Percentiles rank a stretch among this genome's conserved stretches.
Conservation (phyloP, 2,113 vertebrate genomes). For the Gila orcuttii region DNA sequence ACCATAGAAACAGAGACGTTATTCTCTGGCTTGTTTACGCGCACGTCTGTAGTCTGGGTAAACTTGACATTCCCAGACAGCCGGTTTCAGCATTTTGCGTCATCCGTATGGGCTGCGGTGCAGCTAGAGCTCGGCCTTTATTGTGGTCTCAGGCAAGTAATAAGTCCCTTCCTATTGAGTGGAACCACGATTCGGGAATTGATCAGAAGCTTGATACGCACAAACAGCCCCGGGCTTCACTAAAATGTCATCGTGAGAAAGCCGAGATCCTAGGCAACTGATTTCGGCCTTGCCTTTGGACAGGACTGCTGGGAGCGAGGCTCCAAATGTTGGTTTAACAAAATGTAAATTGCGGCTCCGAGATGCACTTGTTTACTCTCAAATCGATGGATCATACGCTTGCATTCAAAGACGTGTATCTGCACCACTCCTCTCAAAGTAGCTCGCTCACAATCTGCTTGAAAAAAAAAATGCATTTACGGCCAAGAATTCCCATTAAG, state of each 20-base stretch:
- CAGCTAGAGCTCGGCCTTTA: slow-evolving; percentile 39
- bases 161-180: slow-evolving; percentile 44
- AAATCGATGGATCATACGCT: background rate
- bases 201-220: slow-evolving; percentile 57
- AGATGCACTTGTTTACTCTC: background rate
- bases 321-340: slow-evolving; percentile 23
- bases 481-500: slow-evolving; percentile 58
- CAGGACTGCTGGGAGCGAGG: background rate
- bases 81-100: slow-evolving; percentile 53
- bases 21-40: slow-evolving; percentile 42
- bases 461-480: slow-evolving; percentile 37
- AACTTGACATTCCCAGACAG: slow-evolving; percentile 29
- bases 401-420: background rate
- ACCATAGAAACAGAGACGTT: slow-evolving; percentile 36
- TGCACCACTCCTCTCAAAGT: background rate
- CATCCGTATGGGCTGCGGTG: slow-evolving; percentile 41
- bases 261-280: slow-evolving; percentile 8
- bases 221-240: slow-evolving; percentile 33
- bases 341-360: background rate
- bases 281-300: background rate
- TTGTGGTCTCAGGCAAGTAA: slow-evolving; percentile 42
- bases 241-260: slow-evolving; percentile 55
- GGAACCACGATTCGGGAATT: slow-evolving; percentile 43
- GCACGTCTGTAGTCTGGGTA: slow-evolving; percentile 21
- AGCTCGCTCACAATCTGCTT: slow-evolving; percentile 45